These are phyloP conservation scores for Petrocephalus schoutedeni DNA, from an alignment of 2,797 vertebrate species.

Conservation along the genomic window DNA sequence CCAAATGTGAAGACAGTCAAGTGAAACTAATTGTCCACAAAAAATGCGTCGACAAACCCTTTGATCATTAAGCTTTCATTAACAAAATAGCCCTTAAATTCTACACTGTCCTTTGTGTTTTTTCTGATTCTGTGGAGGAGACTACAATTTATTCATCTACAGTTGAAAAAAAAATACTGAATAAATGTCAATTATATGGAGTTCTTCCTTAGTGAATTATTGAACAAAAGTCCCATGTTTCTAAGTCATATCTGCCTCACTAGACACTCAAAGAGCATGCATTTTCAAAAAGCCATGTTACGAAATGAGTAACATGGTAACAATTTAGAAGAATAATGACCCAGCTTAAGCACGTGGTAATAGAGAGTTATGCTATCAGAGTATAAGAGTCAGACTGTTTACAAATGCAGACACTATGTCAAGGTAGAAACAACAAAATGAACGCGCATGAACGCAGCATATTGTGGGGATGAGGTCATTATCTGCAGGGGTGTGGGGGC, in stretches of 20 bases:
- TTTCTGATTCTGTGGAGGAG: not conserved
- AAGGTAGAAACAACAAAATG: not conserved
- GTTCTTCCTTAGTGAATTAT: not conserved
- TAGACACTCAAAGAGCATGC: not conserved
- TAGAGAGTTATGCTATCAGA: not conserved
- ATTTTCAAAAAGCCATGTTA: not conserved
- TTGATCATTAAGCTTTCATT: conserved; percentile 4
- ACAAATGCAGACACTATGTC: not conserved
- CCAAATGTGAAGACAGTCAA: not conserved
- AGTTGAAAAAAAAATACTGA: not conserved
- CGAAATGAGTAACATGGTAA: not conserved
- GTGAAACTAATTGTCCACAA: not conserved
- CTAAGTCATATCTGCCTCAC: not conserved
- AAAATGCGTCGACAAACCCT: not conserved
- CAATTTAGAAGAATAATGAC: not conserved
- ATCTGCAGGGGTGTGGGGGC: no score
- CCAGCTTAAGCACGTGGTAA: not conserved
- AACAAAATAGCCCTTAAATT: not conserved
- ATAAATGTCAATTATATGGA: not conserved
- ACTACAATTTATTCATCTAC: not conserved
- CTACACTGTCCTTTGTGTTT: not conserved
- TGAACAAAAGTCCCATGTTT: not conserved
- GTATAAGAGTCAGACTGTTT: not conserved
- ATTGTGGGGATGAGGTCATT: no score
- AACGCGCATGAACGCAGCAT: no score